Evolutionary conservation across 2,797 vertebrate genomes (phyloP), one percentile per base, ranked within the genome.

Genomic region (Enteromius afrohamiltoni): DNA sequence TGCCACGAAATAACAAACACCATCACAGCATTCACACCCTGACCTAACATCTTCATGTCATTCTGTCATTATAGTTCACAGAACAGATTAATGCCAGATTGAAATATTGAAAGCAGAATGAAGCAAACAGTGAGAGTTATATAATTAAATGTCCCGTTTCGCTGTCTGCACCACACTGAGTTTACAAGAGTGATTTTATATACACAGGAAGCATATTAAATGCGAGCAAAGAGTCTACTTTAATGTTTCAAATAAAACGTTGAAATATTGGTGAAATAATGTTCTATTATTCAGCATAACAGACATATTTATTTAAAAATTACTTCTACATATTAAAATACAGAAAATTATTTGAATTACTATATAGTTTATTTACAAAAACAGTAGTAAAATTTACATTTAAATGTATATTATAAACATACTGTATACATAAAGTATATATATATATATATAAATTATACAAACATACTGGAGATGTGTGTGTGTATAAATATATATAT

Each of bases 31-130:
- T 37, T 68, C 29, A 79, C 31, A 53, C 62, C 49, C 29, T 74
- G 49, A 74, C 49, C 29, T 37, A 34, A 34, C 13, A 21, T 14
- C 1, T 74, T 29, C 16, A 11, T 62, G 23, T 65, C 11, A 68
- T 23, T 53, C n/a, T 17, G 21, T 34, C 47, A 53, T 31, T 21
- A 4, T 34, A 19, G 47, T 10, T 74, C 10, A 74, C 5, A 6
- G 29, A 53, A 29, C 29, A 49, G 29, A 47, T 45, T 16, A 2
- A 40, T 40, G 67, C 16, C 13, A 40, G 67, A 74, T 34, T 53
- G 19, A 74, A 73, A 34, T 49, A 74, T 53, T 74, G 29, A 53
- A 73, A n/a, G 70, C 17, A 34, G 47, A 74, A 19, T 14, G 17
- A 73, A 31, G 26, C 26, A 31, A 51, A 19, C 17, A 21, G 45